These are phyloP conservation scores for Chloropsis cyanopogon DNA, from an alignment of 2,113 vertebrate species.

Conservation along the genomic window DNA sequence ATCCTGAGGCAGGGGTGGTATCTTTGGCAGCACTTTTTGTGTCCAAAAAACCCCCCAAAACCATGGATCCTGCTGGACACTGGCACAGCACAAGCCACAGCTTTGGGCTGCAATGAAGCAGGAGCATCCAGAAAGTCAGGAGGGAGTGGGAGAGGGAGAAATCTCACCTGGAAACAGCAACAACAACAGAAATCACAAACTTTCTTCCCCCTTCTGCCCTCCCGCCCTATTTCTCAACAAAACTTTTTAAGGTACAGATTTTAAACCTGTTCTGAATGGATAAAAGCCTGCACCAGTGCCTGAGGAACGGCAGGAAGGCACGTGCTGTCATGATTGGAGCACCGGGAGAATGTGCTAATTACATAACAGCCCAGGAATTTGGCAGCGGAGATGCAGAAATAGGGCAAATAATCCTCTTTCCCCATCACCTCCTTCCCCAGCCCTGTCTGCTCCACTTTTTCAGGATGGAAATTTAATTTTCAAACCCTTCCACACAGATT, in stretches of 20 bases:
- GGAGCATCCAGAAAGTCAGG: not conserved
- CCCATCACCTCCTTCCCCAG: not conserved
- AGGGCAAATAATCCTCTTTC: constrained; percentile 46
- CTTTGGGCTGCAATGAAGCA: not conserved
- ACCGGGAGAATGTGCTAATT: not conserved
- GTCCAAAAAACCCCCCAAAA: not conserved
- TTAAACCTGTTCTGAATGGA: not conserved
- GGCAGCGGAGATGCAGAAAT: not conserved
- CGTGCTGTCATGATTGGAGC: constrained; percentile 38
- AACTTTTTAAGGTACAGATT: not conserved
- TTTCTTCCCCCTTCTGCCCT: not conserved
- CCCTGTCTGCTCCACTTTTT: not conserved
- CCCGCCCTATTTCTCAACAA: not conserved
- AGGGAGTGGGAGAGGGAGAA: not conserved
- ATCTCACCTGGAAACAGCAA: not conserved
- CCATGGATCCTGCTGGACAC: not conserved
- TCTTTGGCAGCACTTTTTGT: not conserved
- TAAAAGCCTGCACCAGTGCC: not conserved
- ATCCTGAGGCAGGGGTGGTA: not conserved
- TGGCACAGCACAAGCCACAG: not conserved
- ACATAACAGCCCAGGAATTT: constrained; percentile 49
- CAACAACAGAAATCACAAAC: not conserved
- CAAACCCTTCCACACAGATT: not conserved
- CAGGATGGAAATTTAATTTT: not conserved
- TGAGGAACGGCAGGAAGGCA: constrained; percentile 13